A percentile compares a stretch with the other conserved stretches of the same genome.
Evolutionary conservation across 2,797 vertebrate genomes (phyloP).

Genomic region (Thamnophis elegans): DNA sequence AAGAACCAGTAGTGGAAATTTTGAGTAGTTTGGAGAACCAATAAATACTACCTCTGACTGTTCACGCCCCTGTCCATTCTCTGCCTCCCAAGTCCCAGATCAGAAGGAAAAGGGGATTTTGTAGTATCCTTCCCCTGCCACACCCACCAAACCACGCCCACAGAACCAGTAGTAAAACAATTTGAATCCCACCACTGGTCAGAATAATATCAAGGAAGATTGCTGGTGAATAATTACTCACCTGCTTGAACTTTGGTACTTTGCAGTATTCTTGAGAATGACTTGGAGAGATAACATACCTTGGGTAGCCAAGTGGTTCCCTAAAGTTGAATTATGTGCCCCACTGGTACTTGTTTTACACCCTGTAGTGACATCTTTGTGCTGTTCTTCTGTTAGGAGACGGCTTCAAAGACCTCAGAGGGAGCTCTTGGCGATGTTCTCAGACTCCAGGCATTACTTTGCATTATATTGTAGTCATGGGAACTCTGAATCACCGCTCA

Average conservation of each 20-base stretch:
- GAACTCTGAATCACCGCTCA: slow-evolving; percentile 52
- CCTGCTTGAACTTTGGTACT: neutral
- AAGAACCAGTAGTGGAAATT: too few species aligned
- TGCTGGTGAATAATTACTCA: neutral
- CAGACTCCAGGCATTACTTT: slow-evolving; percentile 36
- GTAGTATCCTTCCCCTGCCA: too few species aligned
- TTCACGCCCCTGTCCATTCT: too few species aligned
- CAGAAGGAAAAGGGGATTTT: too few species aligned
- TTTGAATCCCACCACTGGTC: too few species aligned
- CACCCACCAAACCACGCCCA: too few species aligned
- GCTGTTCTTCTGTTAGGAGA: neutral
- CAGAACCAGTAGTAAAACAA: too few species aligned
- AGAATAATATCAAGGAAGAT: neutral
- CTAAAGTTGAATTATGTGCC: fast-evolving
- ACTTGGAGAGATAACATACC: neutral
- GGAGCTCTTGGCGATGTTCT: neutral
- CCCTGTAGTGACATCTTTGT: neutral
- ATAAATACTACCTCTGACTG: too few species aligned
- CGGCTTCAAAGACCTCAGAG: neutral
- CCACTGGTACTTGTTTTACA: slow-evolving; percentile 3
- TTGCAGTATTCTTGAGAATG: neutral
- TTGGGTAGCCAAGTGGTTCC: neutral
- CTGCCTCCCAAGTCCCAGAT: too few species aligned
- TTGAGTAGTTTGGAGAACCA: too few species aligned
- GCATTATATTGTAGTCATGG: slow-evolving; percentile 53